Percentiles rank a stretch among this genome's conserved stretches.
Conservation (phyloP, 2,888 invertebrate genomes). For the Calameuta filiformis region DNA sequence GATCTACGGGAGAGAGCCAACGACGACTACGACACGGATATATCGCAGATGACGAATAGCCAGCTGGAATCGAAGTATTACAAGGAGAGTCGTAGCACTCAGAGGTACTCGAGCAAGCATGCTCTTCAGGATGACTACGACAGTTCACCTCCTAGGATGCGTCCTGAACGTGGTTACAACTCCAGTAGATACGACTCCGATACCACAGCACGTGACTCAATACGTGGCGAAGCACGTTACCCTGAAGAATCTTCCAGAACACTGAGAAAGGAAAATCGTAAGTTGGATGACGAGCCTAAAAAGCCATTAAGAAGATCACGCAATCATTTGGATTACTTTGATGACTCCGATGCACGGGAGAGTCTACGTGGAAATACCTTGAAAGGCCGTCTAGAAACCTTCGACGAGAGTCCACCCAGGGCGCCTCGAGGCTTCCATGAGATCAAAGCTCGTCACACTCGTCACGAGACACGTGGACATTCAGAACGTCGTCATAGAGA, state of each 20-base stretch:
- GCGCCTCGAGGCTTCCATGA: conserved; percentile 50
- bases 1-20: conserved; percentile 53
- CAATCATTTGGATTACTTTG: conserved; percentile 52
- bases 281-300: conserved; percentile 50
- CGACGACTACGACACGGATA: conserved; percentile 63
- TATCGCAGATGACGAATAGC: conserved; percentile 60
- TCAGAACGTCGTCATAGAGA: conserved; percentile 53
- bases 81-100: conserved; percentile 49
- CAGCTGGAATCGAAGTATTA: conserved; percentile 56
- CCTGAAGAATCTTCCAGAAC: conserved; percentile 39
- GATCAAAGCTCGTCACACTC: conserved; percentile 60
- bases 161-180: conserved; percentile 48
- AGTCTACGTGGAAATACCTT: conserved; percentile 39
- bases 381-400: conserved; percentile 45
- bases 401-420: conserved; percentile 51
- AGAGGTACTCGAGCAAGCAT: conserved; percentile 50
- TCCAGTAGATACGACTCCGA: conserved; percentile 62
- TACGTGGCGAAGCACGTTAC: conserved; percentile 49
- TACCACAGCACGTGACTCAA: conserved; percentile 57
- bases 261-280: conserved; percentile 47
- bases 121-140: conserved; percentile 58
- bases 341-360: conserved; percentile 57
- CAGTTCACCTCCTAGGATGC: conserved; percentile 56
- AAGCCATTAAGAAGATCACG: conserved; percentile 54
- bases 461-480: conserved; percentile 66